Percentiles rank a stretch among this genome's conserved stretches.
These are phyloP conservation scores for Bolborhynchus lineola DNA, from an alignment of 2,113 vertebrate species.

Conservation along the genomic window DNA sequence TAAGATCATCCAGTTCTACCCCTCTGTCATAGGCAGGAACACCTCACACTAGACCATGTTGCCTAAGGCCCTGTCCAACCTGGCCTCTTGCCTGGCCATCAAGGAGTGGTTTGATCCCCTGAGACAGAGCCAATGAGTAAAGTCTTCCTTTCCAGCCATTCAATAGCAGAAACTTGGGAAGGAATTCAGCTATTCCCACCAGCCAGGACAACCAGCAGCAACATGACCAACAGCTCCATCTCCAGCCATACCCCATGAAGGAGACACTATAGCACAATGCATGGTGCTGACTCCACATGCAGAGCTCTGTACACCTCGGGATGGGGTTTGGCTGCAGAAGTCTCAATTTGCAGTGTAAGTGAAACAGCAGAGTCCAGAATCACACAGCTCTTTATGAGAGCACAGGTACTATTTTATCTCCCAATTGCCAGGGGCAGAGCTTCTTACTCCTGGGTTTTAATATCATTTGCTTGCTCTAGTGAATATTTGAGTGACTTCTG, in stretches of 20 bases:
- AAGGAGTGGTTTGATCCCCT: neutral
- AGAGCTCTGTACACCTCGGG: neutral
- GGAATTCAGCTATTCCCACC: neutral
- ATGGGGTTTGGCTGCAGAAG: neutral
- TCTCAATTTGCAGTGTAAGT: neutral
- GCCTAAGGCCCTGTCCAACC: neutral
- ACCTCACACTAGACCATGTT: neutral
- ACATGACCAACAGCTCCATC: neutral
- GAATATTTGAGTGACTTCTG: neutral
- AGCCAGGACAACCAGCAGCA: neutral
- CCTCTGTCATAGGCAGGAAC: neutral
- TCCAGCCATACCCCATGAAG: accelerated
- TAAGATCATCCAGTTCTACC: neutral
- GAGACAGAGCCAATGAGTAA: neutral
- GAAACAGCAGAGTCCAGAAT: neutral
- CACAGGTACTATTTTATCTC: neutral
- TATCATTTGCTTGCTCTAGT: neutral
- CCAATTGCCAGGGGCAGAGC: neutral
- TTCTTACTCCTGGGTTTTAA: neutral
- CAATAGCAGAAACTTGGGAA: neutral
- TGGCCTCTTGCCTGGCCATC: neutral
- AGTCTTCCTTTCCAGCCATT: neutral
- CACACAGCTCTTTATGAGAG: neutral
- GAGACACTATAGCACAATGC: neutral
- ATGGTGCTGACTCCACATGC: neutral